Percentiles rank a stretch among this genome's conserved stretches.
Conservation (phyloP, 2,797 vertebrate genomes). For the Labroides dimidiatus region DNA sequence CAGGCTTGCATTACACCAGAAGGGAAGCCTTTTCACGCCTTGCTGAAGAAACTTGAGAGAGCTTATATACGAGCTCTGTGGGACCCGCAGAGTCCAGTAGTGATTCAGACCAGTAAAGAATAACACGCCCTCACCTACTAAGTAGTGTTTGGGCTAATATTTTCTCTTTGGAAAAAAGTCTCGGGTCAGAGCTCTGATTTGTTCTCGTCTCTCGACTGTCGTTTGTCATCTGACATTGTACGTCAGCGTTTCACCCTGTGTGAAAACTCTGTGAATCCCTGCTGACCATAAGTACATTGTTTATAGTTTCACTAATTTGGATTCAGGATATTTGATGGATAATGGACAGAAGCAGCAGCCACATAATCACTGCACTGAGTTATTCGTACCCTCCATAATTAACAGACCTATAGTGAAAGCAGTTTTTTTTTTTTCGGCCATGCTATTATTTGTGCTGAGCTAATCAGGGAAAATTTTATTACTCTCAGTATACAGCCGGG, state of each 20-base stretch:
- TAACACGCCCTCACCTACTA: slow-evolving; percentile 84
- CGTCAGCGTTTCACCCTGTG: slow-evolving; percentile 63
- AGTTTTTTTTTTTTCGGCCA: slow-evolving; percentile 23
- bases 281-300: slow-evolving; percentile 77
- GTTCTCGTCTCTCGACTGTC: slow-evolving; percentile 74
- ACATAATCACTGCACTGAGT: slow-evolving; percentile 66
- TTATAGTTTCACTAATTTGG: slow-evolving; percentile 80
- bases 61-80: slow-evolving; percentile 84
- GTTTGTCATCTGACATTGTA: slow-evolving; percentile 77
- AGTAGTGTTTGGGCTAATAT: slow-evolving; percentile 84
- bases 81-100: slow-evolving; percentile 79
- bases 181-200: slow-evolving; percentile 74
- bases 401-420: slow-evolving; percentile 58
- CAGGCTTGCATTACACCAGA: slow-evolving; percentile 75
- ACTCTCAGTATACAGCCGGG: slow-evolving; percentile 35
- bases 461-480: slow-evolving; percentile 65
- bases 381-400: slow-evolving; percentile 64
- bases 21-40: slow-evolving; percentile 83
- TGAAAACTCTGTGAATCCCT: slow-evolving; percentile 67
- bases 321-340: slow-evolving; percentile 74
- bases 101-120: slow-evolving; percentile 83
- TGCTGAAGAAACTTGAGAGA: slow-evolving; percentile 79
- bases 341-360: slow-evolving; percentile 52
- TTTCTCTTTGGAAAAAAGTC: slow-evolving; percentile 72
- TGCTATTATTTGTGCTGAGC: slow-evolving; percentile 39